Evolutionary conservation across 2,113 vertebrate genomes (phyloP), one percentile per base, ranked within the genome.

Genomic region (Amblyornis subalaris): DNA sequence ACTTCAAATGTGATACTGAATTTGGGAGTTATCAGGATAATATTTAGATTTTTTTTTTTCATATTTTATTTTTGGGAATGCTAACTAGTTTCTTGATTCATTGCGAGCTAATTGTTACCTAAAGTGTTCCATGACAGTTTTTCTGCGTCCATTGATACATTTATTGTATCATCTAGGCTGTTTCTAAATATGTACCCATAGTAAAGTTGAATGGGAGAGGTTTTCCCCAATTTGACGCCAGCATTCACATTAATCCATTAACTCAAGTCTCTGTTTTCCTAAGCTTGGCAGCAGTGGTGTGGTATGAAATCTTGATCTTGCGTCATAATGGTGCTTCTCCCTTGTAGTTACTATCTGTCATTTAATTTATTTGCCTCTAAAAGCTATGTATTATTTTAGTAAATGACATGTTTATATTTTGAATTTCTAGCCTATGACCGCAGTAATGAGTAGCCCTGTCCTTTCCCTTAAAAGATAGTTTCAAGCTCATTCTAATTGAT

Each of bases 401-500:
- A 81, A 89, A 81, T 73, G 8, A 22, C 19, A 29, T 47, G 26
- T 90, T 93, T 93, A 29, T 71, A 35, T 66, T 90, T 93, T 77
- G 51, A 18, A 11, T 79, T 70, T 92, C 71, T 71, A 70, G 26
- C 22, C 47, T 55, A 3, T 84, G 73, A 42, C 35, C 0, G 1
- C 38, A 62, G 33, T 70, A 70, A 33, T 8, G n/a, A 86, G 48
- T n/a, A 88, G 62, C 33, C 18, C 17, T 35, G 88, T 90, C 44
- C 24, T 64, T 69, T 85, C 47, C 35, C 15, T 74, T 77, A 24
- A n/a, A 94, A 69, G 65, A 60, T 47, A 77, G 40, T 81, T 89
- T 93, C 36, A 61, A 58, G 75, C 45, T 88, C 70, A 86, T 77
- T 55, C 55, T 83, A 96, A 93, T 55, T 93, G 95, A 55, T 80